Base-by-base conservation (phyloP, 2,113 vertebrate species). In the Perca fluviatilis region DNA sequence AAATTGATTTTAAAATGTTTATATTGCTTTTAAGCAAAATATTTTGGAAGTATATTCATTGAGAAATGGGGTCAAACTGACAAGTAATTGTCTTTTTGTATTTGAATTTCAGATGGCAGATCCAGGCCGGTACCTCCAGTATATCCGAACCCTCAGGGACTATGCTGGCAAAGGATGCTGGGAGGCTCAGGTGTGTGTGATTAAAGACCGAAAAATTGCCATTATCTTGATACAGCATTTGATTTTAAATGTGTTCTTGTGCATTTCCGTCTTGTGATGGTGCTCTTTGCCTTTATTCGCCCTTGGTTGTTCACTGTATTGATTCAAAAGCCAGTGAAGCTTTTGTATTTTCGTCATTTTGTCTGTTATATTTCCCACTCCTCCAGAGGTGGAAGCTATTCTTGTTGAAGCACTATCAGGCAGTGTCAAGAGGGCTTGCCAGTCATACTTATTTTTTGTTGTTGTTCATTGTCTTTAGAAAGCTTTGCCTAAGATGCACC, bases 141-240 rank as follows among this genome's bases (percentile, higher is more conserved):
- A 95, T 90, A 91, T 99, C 69, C 95, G 98, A 85, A 97, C 96
- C 77, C 96, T 99, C 91, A 95, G 97, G 89, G 98, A 99, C 89
- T 99, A 96, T 0, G 98, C 98, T 27, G 93, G 95, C 47, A 98
- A 97, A 91, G 98, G 98, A 81, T 99, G 96, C 94, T 99, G 98
- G 98, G 97, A 99, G 88, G 98, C 98, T 8, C 98, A 99, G 97
- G 98, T 94, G 57, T 47, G 67, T 43, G 40, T 79, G 43, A 84
- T 14, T 73, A 0, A 65, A 43, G 25, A 51, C 23, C 15, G 9
- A 49, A 12, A 18, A 18, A 53, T 74, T 46, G 2, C 3, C 47
- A 65, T 50, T 23, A 46, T 46, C 18, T 61, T 61, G 18, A 57
- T 14, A 6, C 50, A 51, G 27, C 3, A 64, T 36, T 47, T 36